Conservation (phyloP, 2,797 vertebrate species). For the Zonotrichia albicollis region DNA sequence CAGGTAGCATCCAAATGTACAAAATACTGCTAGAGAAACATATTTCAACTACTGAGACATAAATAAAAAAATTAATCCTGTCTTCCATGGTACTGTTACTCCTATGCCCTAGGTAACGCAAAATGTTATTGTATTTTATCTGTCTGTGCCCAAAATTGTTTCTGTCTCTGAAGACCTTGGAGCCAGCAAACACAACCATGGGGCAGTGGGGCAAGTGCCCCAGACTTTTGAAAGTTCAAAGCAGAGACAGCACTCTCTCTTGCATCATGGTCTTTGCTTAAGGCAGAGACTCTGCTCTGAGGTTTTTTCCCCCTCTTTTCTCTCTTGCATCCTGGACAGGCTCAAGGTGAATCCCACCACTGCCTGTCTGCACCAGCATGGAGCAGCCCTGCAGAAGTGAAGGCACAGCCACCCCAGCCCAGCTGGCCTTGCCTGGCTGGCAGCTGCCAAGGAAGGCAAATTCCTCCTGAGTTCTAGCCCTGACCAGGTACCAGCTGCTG, state of each 20-base stretch:
- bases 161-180: background rate
- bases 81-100: background rate
- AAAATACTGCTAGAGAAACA: background rate
- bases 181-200: background rate
- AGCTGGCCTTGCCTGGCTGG: background rate
- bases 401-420: background rate
- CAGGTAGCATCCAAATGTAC: background rate
- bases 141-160: background rate
- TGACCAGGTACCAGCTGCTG: background rate
- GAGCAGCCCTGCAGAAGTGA: background rate
- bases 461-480: background rate
- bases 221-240: rapidly evolving
- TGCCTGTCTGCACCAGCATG: background rate
- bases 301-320: rapidly evolving
- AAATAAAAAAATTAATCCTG: background rate
- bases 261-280: background rate
- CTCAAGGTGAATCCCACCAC: rapidly evolving
- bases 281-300: background rate
- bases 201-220: rapidly evolving
- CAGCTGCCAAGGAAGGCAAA: background rate
- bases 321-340: background rate
- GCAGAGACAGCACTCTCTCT: rapidly evolving
- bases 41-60: background rate
- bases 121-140: background rate
- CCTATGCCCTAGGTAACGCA: background rate